phyloP scores from a whole-genome alignment of 2,888 invertebrate species.

The Boloria euphrosyne region DNA sequence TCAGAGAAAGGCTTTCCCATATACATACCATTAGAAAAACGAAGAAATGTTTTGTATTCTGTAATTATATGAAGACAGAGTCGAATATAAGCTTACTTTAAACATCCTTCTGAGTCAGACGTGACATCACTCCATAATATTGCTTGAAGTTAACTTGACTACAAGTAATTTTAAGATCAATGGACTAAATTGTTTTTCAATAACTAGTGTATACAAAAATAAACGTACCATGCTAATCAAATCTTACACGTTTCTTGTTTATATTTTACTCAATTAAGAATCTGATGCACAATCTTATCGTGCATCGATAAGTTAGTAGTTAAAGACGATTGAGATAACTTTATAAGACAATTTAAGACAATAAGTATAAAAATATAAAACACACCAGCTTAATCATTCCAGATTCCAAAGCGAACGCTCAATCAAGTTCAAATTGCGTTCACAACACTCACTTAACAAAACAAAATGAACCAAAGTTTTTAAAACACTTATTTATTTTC shows the following conservation, averaged over 20 bases:
- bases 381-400: conserved; percentile 78
- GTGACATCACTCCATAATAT: conserved; percentile 29
- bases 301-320: conserved; percentile 18
- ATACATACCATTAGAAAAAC: conserved; percentile 2
- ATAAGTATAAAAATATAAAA: conserved; percentile 38
- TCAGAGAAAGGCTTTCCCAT: conserved; percentile 16
- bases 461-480: conserved; percentile 65
- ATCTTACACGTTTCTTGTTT: not conserved
- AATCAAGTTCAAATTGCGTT: conserved; percentile 71
- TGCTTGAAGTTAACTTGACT: not conserved
- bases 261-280: conserved; percentile 7
- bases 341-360: no score
- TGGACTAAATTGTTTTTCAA: not conserved
- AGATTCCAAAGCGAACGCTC: conserved; percentile 59
- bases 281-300: conserved; percentile 20
- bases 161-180: no score
- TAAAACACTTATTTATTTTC: conserved; percentile 70
- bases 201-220: not conserved
- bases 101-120: conserved; percentile 31
- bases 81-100: not conserved
- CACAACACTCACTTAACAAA: conserved; percentile 77
- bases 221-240: not conserved
- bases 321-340: conserved; percentile 3
- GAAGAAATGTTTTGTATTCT: conserved; percentile 7
- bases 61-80: conserved; percentile 1